Evolutionary conservation across 37 sponge, comb jelly and placozoan species (phyloP).

Genomic region (Beroe ovata): DNA sequence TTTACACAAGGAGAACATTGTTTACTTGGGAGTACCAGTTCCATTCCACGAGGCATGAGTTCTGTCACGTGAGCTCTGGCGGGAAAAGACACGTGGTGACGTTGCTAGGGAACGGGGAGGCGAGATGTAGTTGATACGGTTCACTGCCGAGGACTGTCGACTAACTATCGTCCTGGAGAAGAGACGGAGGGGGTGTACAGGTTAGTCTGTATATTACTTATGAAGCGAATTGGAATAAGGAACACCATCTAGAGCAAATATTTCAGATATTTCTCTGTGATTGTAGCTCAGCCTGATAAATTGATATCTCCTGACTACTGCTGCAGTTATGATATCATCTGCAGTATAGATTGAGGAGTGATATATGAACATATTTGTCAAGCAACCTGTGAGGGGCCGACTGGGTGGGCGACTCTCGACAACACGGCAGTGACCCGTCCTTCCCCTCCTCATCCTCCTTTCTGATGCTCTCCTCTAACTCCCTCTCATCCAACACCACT

Average conservation of each 20-base stretch:
- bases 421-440: not conserved
- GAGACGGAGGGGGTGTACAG: not conserved
- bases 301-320: no score
- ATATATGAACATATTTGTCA: no score
- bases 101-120: slow-evolving; percentile 32
- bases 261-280: no score
- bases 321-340: no score
- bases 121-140: slow-evolving; percentile 52
- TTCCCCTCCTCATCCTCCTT: not conserved
- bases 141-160: slow-evolving; percentile 28
- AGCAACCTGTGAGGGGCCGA: no score
- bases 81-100: slow-evolving; percentile 7
- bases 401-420: slow-evolving; percentile 8
- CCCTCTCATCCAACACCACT: slow-evolving; percentile 45
- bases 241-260: no score
- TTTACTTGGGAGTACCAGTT: slow-evolving; percentile 33
- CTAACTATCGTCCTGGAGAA: not conserved
- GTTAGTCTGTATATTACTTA: not conserved
- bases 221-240: no score
- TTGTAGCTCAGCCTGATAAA: no score
- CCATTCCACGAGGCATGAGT: slow-evolving; percentile 8
- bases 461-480: slow-evolving; percentile 48
- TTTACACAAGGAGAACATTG: no score
- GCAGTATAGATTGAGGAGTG: no score
- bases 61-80: not conserved